phyloP scores from a whole-genome alignment of 2,113 vertebrate genomes.

The Cebidichthys violaceus region DNA sequence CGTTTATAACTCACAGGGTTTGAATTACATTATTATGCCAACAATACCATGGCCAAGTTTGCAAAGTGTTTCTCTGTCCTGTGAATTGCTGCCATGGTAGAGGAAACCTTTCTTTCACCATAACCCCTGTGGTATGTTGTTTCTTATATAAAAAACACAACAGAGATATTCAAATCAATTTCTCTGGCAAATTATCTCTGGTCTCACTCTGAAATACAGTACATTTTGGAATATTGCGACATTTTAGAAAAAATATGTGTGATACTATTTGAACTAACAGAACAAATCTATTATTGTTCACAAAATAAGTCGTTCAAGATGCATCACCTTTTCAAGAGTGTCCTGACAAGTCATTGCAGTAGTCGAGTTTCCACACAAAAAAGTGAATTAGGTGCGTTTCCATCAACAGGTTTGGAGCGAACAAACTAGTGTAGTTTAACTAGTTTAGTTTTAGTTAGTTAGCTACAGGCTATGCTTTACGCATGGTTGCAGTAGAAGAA shows the following conservation, averaged over 20 bases:
- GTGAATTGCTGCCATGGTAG: conserved; percentile 15
- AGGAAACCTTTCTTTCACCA: neutral
- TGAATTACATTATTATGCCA: conserved; percentile 53
- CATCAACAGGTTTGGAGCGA: neutral
- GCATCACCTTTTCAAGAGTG: neutral
- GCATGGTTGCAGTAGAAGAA: neutral
- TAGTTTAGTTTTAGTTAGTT: no score
- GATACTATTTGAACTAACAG: neutral
- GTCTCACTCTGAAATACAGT: neutral
- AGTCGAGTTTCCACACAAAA: neutral
- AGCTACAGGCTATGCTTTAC: neutral
- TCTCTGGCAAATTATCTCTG: neutral
- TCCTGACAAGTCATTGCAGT: neutral
- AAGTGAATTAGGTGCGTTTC: no score
- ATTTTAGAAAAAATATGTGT: neutral
- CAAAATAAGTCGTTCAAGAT: neutral
- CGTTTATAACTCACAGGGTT: conserved; percentile 56
- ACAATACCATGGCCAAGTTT: conserved; percentile 63
- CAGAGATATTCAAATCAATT: neutral
- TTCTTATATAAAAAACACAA: neutral
- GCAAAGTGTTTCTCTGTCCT: conserved; percentile 53
- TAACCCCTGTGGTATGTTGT: neutral
- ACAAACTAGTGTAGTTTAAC: neutral
- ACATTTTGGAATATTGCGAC: neutral
- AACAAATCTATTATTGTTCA: neutral